These are phyloP conservation scores for Stenoptilia bipunctidactyla DNA, from an alignment of 2,888 invertebrate genomes.

Conservation along the genomic window DNA sequence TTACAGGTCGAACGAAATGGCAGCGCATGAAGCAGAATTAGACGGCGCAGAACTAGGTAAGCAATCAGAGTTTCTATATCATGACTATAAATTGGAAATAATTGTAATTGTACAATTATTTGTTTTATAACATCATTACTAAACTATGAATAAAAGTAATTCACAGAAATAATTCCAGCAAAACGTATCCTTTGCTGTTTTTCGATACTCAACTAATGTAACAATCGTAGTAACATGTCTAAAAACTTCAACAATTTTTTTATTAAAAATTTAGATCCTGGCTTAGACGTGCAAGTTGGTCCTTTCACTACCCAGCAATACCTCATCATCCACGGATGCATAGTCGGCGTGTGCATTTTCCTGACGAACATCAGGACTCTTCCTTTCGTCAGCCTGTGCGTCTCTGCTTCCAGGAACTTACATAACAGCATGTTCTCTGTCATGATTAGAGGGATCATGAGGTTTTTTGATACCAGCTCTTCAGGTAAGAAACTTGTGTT, in stretches of 20 bases:
- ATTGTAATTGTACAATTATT: too few species aligned
- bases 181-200: too few species aligned
- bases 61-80: too few species aligned
- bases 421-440: conserved; percentile 79
- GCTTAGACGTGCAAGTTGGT: conserved; percentile 44
- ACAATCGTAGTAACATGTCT: too few species aligned
- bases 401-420: conserved; percentile 75
- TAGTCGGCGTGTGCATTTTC: conserved; percentile 64
- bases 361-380: conserved; percentile 73
- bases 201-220: neutral
- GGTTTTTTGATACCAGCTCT: conserved; percentile 89
- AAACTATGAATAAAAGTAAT: too few species aligned
- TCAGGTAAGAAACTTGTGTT: too few species aligned
- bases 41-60: conserved; percentile 36
- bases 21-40: conserved; percentile 35
- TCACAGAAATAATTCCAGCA: too few species aligned
- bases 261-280: conserved; percentile 27
- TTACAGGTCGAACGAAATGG: conserved; percentile 57
- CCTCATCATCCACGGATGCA: conserved; percentile 72
- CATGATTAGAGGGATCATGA: conserved; percentile 59
- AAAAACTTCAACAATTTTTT: too few species aligned
- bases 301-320: conserved; percentile 57
- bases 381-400: conserved; percentile 74
- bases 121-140: too few species aligned
- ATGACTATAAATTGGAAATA: too few species aligned